A percentile compares a stretch with the other conserved stretches of the same genome.
Conservation (phyloP, 2,113 vertebrate genomes). For the Puntigrus tetrazona region DNA sequence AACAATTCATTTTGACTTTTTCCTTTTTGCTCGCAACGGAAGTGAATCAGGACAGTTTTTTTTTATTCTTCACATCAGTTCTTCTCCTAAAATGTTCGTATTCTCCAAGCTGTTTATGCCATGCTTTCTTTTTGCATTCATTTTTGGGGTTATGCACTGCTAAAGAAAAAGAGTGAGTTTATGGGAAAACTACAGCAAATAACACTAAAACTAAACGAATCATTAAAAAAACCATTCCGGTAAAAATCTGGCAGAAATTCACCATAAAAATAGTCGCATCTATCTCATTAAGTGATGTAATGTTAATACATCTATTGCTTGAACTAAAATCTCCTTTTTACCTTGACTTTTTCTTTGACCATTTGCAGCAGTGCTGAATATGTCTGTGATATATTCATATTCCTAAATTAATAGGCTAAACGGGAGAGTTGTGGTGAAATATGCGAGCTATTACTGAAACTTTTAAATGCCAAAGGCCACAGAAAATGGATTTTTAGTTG, state of each 20-base stretch:
- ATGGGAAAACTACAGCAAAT: background rate
- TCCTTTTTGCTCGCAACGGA: background rate
- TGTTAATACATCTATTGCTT: no score
- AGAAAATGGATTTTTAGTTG: background rate
- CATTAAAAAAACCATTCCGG: background rate
- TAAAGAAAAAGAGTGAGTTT: background rate
- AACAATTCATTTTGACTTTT: background rate
- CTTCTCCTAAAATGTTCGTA: background rate
- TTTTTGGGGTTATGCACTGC: background rate
- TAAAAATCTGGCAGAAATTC: background rate
- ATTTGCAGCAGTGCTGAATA: background rate
- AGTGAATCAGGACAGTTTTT: background rate
- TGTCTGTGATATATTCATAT: background rate
- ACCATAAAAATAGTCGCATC: background rate
- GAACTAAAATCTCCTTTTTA: background rate
- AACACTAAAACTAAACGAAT: background rate
- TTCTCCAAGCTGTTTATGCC: background rate
- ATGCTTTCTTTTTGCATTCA: background rate
- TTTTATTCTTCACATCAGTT: background rate
- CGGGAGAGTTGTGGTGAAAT: background rate
- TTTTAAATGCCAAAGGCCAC: constrained; percentile 3
- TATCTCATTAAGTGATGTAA: no score
- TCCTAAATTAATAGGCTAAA: background rate
- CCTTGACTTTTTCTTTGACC: background rate
- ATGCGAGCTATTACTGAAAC: background rate